phyloP scores from a whole-genome alignment of 2,113 vertebrate genomes.

The Globicephala melas region DNA sequence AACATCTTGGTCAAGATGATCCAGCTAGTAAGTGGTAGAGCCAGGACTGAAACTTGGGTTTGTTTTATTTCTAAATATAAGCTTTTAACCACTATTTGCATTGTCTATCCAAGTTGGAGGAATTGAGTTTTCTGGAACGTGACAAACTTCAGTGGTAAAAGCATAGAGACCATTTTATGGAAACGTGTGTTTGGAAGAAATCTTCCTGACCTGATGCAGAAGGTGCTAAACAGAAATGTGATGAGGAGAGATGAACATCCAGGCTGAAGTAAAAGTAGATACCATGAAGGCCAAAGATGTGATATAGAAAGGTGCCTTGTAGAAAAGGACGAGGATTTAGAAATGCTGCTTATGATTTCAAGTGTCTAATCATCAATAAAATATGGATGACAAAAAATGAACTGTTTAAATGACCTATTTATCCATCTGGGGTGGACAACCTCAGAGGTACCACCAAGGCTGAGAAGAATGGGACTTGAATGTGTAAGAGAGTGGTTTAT shows the following conservation, averaged over 20 bases:
- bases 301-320: background rate
- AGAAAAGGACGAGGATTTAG: background rate
- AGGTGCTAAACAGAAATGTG: background rate
- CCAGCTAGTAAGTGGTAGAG: background rate
- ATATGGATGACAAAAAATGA: background rate
- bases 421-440: background rate
- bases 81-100: background rate
- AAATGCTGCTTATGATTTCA: background rate
- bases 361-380: background rate
- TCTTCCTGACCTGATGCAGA: background rate
- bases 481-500: background rate
- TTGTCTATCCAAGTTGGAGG: background rate
- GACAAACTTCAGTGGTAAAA: background rate
- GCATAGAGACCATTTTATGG: background rate
- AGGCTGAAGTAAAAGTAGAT: background rate
- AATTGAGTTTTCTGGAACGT: background rate
- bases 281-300: background rate
- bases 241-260: background rate
- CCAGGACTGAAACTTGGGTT: background rate
- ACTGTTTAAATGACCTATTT: background rate
- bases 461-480: background rate
- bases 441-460: background rate
- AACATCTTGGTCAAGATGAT: background rate
- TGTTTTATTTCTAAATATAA: slow-evolving; percentile 18
- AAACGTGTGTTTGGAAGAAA: background rate